Base-by-base conservation (phyloP, 1,140 invertebrate species). In the Cyrtorhinus lividipennis region DNA sequence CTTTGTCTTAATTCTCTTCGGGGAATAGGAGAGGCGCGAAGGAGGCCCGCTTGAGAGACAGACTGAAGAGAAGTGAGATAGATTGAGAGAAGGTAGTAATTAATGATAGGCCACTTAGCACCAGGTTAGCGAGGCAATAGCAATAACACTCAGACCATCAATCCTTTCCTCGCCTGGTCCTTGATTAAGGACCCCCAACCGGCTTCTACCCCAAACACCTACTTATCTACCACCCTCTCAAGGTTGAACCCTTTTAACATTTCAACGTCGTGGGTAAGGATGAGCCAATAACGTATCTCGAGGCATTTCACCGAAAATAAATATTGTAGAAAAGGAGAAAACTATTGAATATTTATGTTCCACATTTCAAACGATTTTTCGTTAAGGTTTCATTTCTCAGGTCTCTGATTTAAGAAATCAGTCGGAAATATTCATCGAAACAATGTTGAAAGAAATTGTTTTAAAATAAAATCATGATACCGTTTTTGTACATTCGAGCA, bases 1-100 rank as follows among this genome's bases (percentile, higher is more conserved):
- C 60, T 63, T 63, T 63, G 62, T 63, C 62, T 63, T 63, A 63
- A 63, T 63, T 63, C 62, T 24, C n/a, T n/a, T 18, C 45, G 15
- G 53, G 15, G 23, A 20, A 53, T 44, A 38, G 22, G 24, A 53
- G 53, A 59, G 62, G 38, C 15, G 61, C 57, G 20, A 45, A 59
- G 30, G 8, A 10, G 8, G 8, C 10, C 10, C 48, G 5, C 10
- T 12, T 20, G 48, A 38, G 12, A 53, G 62, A 59, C 27, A 64
- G 62, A 64, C 44, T 38, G 30, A 60, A 18, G 45, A 64, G 48
- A 56, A 63, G 48, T 56, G 60, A 59, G 61, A 62, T 58, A 61
- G 60, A 65, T 57, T 22, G 64, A 24, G 48, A 44, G 48, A 58
- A 56, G 57, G 59, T 25, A 20, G 53, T 58, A 65, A 63, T 63